phyloP scores from a whole-genome alignment of 2,888 invertebrate genomes.

The Merodon equestris region DNA sequence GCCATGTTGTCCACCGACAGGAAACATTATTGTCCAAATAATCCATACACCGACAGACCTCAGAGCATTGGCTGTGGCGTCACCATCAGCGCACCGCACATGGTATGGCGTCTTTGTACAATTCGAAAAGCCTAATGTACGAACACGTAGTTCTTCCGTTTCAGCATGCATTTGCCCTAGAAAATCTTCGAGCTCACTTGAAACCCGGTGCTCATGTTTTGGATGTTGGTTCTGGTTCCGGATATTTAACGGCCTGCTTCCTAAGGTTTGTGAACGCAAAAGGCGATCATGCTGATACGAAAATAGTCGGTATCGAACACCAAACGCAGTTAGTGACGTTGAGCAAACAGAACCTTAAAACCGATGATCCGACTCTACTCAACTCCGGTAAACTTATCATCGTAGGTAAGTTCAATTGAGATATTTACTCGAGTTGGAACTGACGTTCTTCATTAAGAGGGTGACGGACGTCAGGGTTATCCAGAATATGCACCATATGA shows the following conservation, averaged over 20 bases:
- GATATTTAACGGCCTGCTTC: conserved; percentile 95
- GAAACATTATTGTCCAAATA: conserved; percentile 86
- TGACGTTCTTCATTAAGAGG: conserved; percentile 80
- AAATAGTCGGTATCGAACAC: conserved; percentile 93
- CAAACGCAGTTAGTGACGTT: conserved; percentile 89
- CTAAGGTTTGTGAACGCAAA: conserved; percentile 86
- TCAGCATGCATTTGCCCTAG: conserved; percentile 94
- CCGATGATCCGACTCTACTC: conserved; percentile 86
- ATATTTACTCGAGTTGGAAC: too few relatives aligned
- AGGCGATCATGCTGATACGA: conserved; percentile 77
- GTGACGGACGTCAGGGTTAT: conserved; percentile 93
- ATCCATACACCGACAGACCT: conserved; percentile 93
- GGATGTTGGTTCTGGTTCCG: conserved; percentile 96
- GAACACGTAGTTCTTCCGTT: conserved; percentile 43
- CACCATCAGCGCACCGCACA: conserved; percentile 97
- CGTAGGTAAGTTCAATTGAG: conserved; percentile 80
- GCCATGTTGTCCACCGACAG: conserved; percentile 92
- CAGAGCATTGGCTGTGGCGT: conserved; percentile 96
- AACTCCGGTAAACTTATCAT: conserved; percentile 84
- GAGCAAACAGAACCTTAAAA: conserved; percentile 87
- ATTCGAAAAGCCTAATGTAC: too few relatives aligned
- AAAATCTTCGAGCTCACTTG: conserved; percentile 89
- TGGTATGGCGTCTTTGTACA: conserved; percentile 82
- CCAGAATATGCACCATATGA: conserved; percentile 88
- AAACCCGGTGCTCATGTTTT: conserved; percentile 87